Base-by-base conservation (phyloP, 2,888 invertebrate species). In the Spisula subtruncata region DNA sequence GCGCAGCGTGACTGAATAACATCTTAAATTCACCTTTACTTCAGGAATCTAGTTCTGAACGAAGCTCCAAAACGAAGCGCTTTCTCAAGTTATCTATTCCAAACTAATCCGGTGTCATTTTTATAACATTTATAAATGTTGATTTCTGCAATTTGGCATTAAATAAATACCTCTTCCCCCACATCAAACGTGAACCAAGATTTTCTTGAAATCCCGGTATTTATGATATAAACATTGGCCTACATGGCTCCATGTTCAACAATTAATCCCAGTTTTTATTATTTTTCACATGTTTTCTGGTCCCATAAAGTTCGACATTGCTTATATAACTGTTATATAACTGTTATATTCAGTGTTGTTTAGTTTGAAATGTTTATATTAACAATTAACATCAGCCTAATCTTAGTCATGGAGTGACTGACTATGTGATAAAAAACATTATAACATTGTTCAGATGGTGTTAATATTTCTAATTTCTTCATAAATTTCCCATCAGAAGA, bases 211-310 rank as follows among this genome's bases (percentile, higher is more conserved):
- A 75, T 12, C 75, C 75, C 35, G 5, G 75, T 75, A 75, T 75
- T 75, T 75, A 75, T 75, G 75, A 35, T 75, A 35, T 75, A 75
- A 75, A 75, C 75, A 75, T 75, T 16, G 75, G 75, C 75, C 75
- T 75, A 32, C 75, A 71, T 75, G 75, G 35, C 29, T 75, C 75
- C 75, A 35, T n/a, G 12, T 35, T 32, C 35, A 16, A 75, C 75
- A 75, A 75, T 75, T 75, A 75, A 18, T 35, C 18, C 71, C 0
- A 25, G n/a, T 66, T 66, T 66, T n/a, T 66, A 66, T 66, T 25
- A 66, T 66, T 25, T 66, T 66, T 66, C 60, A 6, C 60, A 66
- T 66, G 60, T 66, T 66, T 10, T n/a, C 60, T 66, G 60, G 60
- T 10, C 25, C 25, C 25, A 66, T 51, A 16, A 51, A 10, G 16